Base-by-base conservation (phyloP, 2,888 invertebrate genomes). In the Ceratothoa steindachneri region DNA sequence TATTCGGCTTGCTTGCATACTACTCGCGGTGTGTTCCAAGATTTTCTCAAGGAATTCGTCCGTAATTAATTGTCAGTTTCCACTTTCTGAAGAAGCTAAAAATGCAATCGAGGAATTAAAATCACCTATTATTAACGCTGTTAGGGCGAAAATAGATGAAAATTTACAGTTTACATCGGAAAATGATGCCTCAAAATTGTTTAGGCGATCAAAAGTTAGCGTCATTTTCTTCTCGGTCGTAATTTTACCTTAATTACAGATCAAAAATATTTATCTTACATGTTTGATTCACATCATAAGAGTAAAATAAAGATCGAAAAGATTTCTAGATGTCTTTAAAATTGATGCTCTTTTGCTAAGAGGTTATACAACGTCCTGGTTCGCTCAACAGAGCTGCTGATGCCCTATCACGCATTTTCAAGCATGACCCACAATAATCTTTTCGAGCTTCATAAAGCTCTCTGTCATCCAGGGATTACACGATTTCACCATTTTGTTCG, bases 391-490 rank as follows among this genome's bases (percentile, higher is more conserved):
- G 55, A 15, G n/a, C n/a, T n/a, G n/a, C n/a, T n/a, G n/a, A n/a
- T n/a, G n/a, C n/a, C n/a, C n/a, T n/a, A n/a, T n/a, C n/a, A n/a
- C n/a, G n/a, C n/a, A n/a, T n/a, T n/a, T n/a, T n/a, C n/a, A n/a
- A n/a, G n/a, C n/a, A n/a, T 71, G 70, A 28, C 66, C 30, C 41
- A 7, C 31, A 22, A 2, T 66, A 30, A 65, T 51, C 31, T 71
- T 7, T 9, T 19, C 27, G 12, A 24, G 19, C 29, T 74, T 24
- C 74, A 74, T 24, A 22, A 69, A 15, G 74, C 74, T 24, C 53
- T 74, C 29, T 73, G 73, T 60, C 73, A 69, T 53, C 73, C 64
- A 24, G 73, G 74, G 1, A 55, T 70, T 19, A 74, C 70, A 4
- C 29, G 55, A 12, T 67, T 74, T 15, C 12, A 28, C 24, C 67